phyloP scores from a whole-genome alignment of 2,888 invertebrate genomes.

The Micropterix aruncella region DNA sequence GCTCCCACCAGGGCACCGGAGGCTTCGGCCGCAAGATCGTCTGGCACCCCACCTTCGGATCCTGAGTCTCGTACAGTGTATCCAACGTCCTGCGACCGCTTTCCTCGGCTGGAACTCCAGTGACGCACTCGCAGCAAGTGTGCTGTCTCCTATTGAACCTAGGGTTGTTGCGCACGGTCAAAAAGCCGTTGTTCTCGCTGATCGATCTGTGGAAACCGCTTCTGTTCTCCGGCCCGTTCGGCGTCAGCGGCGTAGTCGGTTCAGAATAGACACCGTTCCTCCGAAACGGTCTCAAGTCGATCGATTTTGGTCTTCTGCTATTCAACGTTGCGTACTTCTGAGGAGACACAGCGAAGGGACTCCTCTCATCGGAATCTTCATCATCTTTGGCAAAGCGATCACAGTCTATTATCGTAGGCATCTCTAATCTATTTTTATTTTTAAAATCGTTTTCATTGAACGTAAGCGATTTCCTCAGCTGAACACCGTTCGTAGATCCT shows the following conservation, averaged over 20 bases:
- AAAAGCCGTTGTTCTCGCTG: constrained; percentile 33
- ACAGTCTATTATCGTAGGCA: too few relatives aligned
- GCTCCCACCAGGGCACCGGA: constrained; percentile 77
- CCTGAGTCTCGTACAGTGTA: constrained; percentile 38
- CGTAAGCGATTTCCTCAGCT: not conserved
- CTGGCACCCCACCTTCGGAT: constrained; percentile 54
- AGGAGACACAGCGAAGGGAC: constrained; percentile 34
- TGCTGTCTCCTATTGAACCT: constrained; percentile 25
- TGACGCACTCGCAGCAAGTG: constrained; percentile 36
- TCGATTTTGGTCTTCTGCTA: constrained; percentile 32
- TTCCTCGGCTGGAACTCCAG: constrained; percentile 29
- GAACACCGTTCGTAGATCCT: not conserved
- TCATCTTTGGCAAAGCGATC: constrained; percentile 21
- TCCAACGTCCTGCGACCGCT: constrained; percentile 30
- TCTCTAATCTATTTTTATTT: not conserved
- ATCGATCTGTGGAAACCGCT: constrained; percentile 32
- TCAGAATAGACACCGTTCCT: constrained; percentile 35
- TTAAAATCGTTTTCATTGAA: not conserved
- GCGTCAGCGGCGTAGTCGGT: constrained; percentile 32
- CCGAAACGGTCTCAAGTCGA: constrained; percentile 29
- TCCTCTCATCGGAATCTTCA: constrained; percentile 34
- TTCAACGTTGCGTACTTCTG: constrained; percentile 37
- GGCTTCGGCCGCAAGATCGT: constrained; percentile 52
- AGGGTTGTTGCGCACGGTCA: constrained; percentile 17
- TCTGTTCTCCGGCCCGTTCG: constrained; percentile 22